These are phyloP conservation scores for Drosophila helvetica DNA, from an alignment of 2,888 invertebrate genomes.

Conservation along the genomic window DNA sequence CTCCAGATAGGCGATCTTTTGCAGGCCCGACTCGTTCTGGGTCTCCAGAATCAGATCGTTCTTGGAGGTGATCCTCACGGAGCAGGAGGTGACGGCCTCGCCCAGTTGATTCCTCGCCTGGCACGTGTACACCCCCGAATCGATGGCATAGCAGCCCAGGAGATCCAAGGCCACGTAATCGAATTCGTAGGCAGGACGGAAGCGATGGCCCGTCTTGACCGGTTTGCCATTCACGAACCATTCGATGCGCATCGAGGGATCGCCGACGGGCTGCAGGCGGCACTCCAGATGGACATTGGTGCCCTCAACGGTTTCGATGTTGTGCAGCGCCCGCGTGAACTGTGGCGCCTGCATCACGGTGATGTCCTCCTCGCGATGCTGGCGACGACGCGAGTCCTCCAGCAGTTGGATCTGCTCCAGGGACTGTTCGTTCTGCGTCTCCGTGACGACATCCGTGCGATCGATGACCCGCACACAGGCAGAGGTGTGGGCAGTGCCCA, in stretches of 20 bases:
- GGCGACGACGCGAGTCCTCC: conserved; percentile 90
- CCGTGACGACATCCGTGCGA: conserved; percentile 92
- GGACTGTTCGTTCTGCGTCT: conserved; percentile 96
- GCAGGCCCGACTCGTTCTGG: conserved; percentile 95
- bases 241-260: conserved; percentile 95
- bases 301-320: conserved; percentile 94
- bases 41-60: conserved; percentile 94
- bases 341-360: conserved; percentile 93
- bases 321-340: conserved; percentile 93
- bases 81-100: conserved; percentile 96
- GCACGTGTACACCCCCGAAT: conserved; percentile 98
- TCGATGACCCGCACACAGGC: conserved; percentile 94
- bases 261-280: conserved; percentile 94
- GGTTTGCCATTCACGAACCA: conserved; percentile 98
- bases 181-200: conserved; percentile 98
- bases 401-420: conserved; percentile 95
- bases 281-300: conserved; percentile 97
- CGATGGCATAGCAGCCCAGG: conserved; percentile 97
- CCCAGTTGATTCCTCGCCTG: conserved; percentile 97
- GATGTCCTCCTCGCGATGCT: conserved; percentile 91
- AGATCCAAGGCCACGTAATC: conserved; percentile 98
- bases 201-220: conserved; percentile 95
- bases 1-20: conserved; percentile 96
- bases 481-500: conserved; percentile 96
- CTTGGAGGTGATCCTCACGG: conserved; percentile 94